Evolutionary conservation across 2,113 vertebrate species (phyloP), one percentile per base, ranked within the genome.

Genomic region (Muntiacus muntjak): DNA sequence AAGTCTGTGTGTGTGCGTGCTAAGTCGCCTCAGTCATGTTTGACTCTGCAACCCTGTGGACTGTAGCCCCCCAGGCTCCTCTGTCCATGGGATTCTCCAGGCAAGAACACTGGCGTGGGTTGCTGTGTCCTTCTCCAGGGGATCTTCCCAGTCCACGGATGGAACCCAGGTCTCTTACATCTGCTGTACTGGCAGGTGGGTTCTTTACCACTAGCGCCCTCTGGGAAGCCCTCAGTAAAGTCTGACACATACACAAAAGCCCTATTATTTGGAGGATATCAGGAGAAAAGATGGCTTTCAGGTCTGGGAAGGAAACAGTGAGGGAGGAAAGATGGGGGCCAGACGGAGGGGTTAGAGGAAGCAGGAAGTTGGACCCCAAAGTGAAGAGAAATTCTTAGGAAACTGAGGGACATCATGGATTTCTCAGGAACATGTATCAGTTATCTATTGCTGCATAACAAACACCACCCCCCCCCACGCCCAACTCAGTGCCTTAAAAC

Each of bases 141-240:
- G 12, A 0, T 7, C 40, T 7, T 76, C 40, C 71, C 1, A 0
- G 4, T 4, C 7, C 71, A 43, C 0, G 1, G 71, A 4, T 2
- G 2, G 40, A 43, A 4, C 23, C 71, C 23, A 15, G 36, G 40
- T 26, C 40, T 26, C 71, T 76, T 14, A 14, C 36, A 25, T 14
- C 36, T 74, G 5, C 36, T 1, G 6, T 6, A 0, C 12, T 43
- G 40, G 40, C 71, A 26, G 40, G 2, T 13, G 12, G 12, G 13
- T 4, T 26, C 71, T 43, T 76, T 4, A 15, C 71, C 71, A 14
- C 40, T 43, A 3, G 40, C 0, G 1, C 12, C 36, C 36, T 12
- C 40, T 14, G 12, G 23, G 40, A 43, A 76, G 12, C 36, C 33
- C 28, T 54, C 47, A 0, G 23, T 6, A 11, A 16, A 64, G 5